Base-by-base conservation (phyloP, 2,797 vertebrate species). In the Menidia menidia region DNA sequence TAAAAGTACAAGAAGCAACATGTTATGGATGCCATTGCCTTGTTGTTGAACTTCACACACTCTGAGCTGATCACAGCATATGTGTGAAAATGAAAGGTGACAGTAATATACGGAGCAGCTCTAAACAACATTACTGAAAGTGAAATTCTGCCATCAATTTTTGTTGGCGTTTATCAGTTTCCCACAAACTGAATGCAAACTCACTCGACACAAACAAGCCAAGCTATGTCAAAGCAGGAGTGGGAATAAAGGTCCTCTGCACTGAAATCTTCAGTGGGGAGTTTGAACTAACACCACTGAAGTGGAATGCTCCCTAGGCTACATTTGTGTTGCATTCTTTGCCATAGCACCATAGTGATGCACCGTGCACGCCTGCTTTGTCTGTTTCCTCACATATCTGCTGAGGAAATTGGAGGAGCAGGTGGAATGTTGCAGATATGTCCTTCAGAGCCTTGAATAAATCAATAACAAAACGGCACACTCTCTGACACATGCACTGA, bases 391-490 rank as follows among this genome's bases (percentile, higher is more conserved):
- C 35, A 60, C 0, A 42, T 60, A 56, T 64, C 68, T n/a, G 6
- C 55, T 44, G 57, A 77, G 88, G 88, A 89, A 87, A 91, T 83
- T 86, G 77, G 65, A 89, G 87, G 83, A 87, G 90, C 90, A 91
- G 92, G 92, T 91, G 90, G 88, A 91, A 89, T 86, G 80, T 78
- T 71, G 78, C 60, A 68, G 75, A 89, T 78, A 62, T 79, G 71
- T 86, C 85, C 86, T 88, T 58, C 0, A 52, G 79, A 87, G 69
- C 25, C 69, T 31, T 55, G 62, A 82, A 41, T 73, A 72, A 90
- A 92, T 92, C 92, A 89, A 92, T 91, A 25, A 25, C n/a, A 87
- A 71, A 68, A 78, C 69, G 61, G 67, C 44, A 52, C 35, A 63
- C 31, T 63, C 66, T 42, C 60, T 12, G 14, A 41, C 35, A 60